A percentile compares a stretch with the other conserved stretches of the same genome.
These are phyloP conservation scores for Pycnomerus fuliginosus DNA, from an alignment of 2,888 invertebrate species.

Conservation along the genomic window DNA sequence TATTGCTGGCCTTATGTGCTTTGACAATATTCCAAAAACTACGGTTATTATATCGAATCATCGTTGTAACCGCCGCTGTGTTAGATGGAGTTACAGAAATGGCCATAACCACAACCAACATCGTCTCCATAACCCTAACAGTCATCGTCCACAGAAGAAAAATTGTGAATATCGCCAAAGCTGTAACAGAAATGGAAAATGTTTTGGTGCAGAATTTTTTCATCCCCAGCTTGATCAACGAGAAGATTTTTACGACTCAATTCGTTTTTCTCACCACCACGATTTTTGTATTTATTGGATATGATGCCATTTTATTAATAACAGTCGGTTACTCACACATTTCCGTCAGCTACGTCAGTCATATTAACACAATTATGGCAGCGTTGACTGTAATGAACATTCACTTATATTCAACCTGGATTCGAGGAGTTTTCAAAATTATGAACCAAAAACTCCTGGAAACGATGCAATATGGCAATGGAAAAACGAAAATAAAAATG, in stretches of 20 bases:
- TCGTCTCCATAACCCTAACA: constrained; percentile 2
- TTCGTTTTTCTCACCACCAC: constrained; percentile 2
- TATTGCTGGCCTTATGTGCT: constrained; percentile 3
- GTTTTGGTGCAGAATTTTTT: constrained; percentile 9
- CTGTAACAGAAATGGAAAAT: constrained; percentile 6
- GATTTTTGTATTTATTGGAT: constrained; percentile 2
- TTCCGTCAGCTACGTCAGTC: background rate
- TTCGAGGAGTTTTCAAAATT: constrained; percentile 6
- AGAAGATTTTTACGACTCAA: background rate
- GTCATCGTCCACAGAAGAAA: constrained; percentile 2
- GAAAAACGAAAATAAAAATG: constrained; percentile 2
- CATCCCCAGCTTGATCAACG: background rate
- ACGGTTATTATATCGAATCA: background rate
- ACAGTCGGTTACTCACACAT: background rate
- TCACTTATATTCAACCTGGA: constrained; percentile 4
- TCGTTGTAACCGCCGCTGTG: background rate
- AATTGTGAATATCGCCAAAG: constrained; percentile 2
- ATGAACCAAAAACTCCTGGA: constrained; percentile 2
- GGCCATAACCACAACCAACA: constrained; percentile 5
- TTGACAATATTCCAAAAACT: constrained; percentile 4
- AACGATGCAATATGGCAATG: constrained; percentile 1
- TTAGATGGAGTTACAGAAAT: constrained; percentile 5
- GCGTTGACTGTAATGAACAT: constrained; percentile 13
- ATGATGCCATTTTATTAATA: constrained; percentile 1
- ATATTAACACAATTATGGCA: constrained; percentile 8